Percentiles rank a stretch among this genome's conserved stretches.
These are phyloP conservation scores for Ivindomyrus marchei DNA, from an alignment of 2,113 vertebrate genomes.

Conservation along the genomic window DNA sequence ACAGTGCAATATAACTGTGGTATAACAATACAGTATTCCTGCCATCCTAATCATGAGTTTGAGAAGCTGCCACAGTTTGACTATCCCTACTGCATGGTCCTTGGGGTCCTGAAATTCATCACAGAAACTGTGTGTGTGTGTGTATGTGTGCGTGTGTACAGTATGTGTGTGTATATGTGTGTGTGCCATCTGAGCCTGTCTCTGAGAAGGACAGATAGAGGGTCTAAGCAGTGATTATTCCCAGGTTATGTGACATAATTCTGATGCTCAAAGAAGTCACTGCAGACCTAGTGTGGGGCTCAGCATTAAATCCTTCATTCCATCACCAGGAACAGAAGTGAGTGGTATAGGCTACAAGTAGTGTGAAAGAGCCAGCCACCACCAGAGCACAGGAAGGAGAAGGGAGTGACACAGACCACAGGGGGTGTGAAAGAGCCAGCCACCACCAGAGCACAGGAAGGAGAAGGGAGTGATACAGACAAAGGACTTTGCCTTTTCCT, in stretches of 20 bases:
- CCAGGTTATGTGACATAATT: background rate
- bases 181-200: background rate
- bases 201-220: background rate
- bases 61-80: background rate
- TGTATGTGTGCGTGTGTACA: background rate
- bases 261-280: background rate
- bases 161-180: no score
- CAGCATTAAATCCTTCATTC: background rate
- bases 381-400: background rate
- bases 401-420: background rate
- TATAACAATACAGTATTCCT: background rate
- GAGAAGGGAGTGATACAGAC: background rate
- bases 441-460: no score
- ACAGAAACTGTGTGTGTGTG: background rate
- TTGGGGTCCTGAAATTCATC: background rate
- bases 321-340: background rate
- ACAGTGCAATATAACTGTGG: background rate
- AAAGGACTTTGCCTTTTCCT: background rate
- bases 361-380: background rate
- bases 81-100: background rate
- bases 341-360: background rate
- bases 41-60: background rate
- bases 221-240: background rate
- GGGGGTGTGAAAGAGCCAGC: no score
- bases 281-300: background rate